Percentiles rank a stretch among this genome's conserved stretches.
Conservation (phyloP, 2,113 vertebrate genomes). For the Strix uralensis region DNA sequence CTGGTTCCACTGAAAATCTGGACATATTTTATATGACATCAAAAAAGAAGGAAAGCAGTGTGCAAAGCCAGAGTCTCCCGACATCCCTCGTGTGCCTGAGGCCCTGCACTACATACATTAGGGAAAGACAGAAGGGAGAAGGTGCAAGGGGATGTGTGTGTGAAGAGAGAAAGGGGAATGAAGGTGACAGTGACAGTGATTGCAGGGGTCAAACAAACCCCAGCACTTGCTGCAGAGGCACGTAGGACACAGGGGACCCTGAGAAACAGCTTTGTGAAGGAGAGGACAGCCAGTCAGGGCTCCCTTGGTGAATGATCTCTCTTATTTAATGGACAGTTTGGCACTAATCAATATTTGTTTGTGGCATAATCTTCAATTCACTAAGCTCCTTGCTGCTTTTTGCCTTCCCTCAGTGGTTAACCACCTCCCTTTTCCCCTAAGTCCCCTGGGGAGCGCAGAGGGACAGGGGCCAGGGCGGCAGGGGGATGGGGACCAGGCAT, state of each 20-base stretch:
- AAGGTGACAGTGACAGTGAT: not conserved
- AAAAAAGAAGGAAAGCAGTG: not conserved
- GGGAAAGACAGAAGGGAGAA: not conserved
- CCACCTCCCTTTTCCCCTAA: not conserved
- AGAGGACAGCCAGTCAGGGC: not conserved
- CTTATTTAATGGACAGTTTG: not conserved
- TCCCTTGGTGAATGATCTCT: not conserved
- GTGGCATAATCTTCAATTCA: not conserved
- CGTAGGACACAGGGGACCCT: not conserved
- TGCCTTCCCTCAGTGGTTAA: not conserved
- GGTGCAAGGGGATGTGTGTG: accelerated
- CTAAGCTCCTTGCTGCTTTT: not conserved
- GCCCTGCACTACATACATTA: accelerated
- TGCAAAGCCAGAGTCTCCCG: not conserved
- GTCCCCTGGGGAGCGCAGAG: not conserved
- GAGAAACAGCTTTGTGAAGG: not conserved
- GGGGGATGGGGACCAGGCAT: not conserved
- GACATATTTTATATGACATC: not conserved
- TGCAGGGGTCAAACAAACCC: not conserved
- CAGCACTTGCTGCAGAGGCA: not conserved
- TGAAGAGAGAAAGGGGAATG: not conserved
- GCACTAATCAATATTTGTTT: conserved; percentile 12
- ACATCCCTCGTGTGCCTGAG: not conserved
- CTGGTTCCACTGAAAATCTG: not conserved
- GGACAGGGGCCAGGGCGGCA: not conserved